Evolutionary conservation across 2,888 invertebrate species (phyloP), one percentile per base, ranked within the genome.

Genomic region (Lasiommata megera): DNA sequence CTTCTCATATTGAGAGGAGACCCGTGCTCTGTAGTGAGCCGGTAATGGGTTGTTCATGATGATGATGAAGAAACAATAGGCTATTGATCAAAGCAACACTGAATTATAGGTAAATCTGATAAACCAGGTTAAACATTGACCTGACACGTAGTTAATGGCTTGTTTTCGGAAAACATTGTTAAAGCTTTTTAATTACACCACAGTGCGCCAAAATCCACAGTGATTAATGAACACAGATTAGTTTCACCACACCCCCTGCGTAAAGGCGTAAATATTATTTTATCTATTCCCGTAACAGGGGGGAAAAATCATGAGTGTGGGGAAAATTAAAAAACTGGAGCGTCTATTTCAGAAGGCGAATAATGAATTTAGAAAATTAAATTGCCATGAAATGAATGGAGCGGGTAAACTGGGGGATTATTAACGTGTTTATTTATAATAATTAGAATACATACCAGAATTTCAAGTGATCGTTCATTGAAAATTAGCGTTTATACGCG

Each of bases 171-270:
- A 48, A 44, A 29, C 38, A 54, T 51, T 53, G 47, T 52, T 18
- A 47, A 17, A 44, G 40, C 37, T 18, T 53, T 56, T 54, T 56
- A 60, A 60, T 60, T 60, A 56, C 34, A 43, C 18, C 52, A 37
- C 40, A 23, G 56, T 53, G 40, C 52, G 51, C 46, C 56, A 56
- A 60, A 57, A 58, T 54, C 60, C 46, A 9, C 51, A 18, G 38
- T 63, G 63, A 60, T 63, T 50, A 58, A 60, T 60, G 58, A 55
- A 36, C 48, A 51, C 54, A 58, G 58, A 58, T 63, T 57, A 58
- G 51, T 55, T 11, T 16, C 37, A 16, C 50, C 54, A 38, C 57
- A 46, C 60, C 60, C 51, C 51, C 60, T 46, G 7, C 34, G 28
- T 17, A 41, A 36, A 41, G 54, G 56, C 60, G 56, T 56, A 44